These are phyloP conservation scores for Amiota minor DNA, from an alignment of 2,888 invertebrate species.

Conservation along the genomic window DNA sequence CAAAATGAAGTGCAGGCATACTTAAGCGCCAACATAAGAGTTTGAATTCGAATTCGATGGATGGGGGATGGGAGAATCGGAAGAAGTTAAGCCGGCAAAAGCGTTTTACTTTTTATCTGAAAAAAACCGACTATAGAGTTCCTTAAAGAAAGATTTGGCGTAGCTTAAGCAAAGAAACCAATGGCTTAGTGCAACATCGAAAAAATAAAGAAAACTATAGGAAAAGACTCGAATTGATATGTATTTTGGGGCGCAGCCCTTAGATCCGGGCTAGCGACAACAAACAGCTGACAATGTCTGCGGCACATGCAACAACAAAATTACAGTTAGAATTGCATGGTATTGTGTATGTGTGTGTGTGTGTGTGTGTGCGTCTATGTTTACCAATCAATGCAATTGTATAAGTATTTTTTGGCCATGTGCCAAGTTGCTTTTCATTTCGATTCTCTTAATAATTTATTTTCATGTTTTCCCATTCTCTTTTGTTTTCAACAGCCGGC, in stretches of 20 bases:
- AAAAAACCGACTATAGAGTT: slow-evolving; percentile 45
- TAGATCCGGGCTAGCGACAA: slow-evolving; percentile 53
- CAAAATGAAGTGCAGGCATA: slow-evolving; percentile 18
- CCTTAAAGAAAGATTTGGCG: slow-evolving; percentile 53
- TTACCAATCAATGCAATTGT: slow-evolving; percentile 60
- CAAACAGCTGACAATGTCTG: slow-evolving; percentile 60
- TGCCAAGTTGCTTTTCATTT: slow-evolving; percentile 64
- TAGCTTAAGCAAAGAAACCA: slow-evolving; percentile 35
- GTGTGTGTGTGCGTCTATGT: background rate
- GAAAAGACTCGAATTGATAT: background rate
- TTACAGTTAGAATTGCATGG: background rate
- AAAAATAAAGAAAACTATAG: slow-evolving; percentile 49
- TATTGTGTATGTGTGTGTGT: slow-evolving; percentile 2
- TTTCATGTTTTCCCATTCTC: background rate
- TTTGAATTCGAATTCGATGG: too few relatives aligned
- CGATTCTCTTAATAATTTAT: background rate
- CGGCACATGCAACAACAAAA: slow-evolving; percentile 25
- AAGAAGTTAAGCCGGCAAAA: background rate
- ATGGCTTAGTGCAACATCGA: too few relatives aligned
- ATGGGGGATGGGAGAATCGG: background rate
- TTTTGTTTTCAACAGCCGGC: background rate
- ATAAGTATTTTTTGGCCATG: slow-evolving; percentile 58
- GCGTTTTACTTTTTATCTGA: background rate
- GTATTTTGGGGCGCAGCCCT: slow-evolving; percentile 20
- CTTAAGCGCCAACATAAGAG: background rate